Base-by-base conservation (phyloP, 2,797 vertebrate genomes). In the Zalophus californianus region DNA sequence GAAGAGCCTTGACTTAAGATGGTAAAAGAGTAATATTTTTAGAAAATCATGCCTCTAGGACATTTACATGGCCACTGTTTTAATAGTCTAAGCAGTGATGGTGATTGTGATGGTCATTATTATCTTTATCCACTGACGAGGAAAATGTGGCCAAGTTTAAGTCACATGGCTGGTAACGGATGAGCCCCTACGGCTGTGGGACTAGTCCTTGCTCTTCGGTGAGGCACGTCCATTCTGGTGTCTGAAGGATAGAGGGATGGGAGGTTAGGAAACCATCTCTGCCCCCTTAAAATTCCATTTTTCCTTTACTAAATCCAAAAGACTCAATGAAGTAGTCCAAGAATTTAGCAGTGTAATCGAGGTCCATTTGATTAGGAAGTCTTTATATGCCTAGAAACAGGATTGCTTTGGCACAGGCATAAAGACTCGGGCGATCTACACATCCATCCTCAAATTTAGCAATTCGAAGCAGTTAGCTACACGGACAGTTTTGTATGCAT, bases 401-500 rank as follows among this genome's bases (percentile, higher is more conserved):
- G 73, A 90, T 64, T 91, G 96, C 88, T 96, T 94, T 97, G 97
- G 97, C 97, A 94, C 85, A 73, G 56, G 88, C 93, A 90, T 91
- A 77, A 94, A 97, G 95, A 97, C 80, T 38, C 58, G 58, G 86
- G 93, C n/a, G 29, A 96, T 95, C 96, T 97, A 95, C 89, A 97
- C 97, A 95, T 91, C 96, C 92, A 97, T 90, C 96, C 97, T 96
- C 97, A 96, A 96, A 97, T 98, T 98, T 98, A 98, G 97, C 98
- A 97, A 97, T 95, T 95, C n/a, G 97, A 98, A 98, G 97, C 95
- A 98, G 97, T 97, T 95, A 96, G 96, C 92, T 97, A 66, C 80
- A 89, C 38, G 97, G 98, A 96, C 97, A 98, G 97, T 98, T 98
- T 97, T 98, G 96, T 98, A 97, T 98, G 98, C 97, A 98, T 98